Base-by-base conservation (phyloP, 1,140 invertebrate species). In the Zophobas atratus region DNA sequence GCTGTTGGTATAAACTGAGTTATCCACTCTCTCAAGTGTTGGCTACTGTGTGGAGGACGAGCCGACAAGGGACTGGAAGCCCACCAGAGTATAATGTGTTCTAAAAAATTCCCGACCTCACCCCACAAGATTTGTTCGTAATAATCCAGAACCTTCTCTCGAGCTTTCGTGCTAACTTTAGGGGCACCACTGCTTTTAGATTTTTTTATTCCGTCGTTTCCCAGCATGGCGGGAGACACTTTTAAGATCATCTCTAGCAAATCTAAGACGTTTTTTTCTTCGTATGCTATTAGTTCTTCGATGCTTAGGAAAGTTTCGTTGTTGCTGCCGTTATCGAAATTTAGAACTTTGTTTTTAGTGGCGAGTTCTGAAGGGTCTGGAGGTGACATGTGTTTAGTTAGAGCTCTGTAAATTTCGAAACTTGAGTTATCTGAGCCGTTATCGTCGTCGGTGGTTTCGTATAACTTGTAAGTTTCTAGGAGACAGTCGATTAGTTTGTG, bases 31-130 rank as follows among this genome's bases (percentile, higher is more conserved):
- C 91, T 86, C 67, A 93, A 89, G 84, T 92, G 92, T 81, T 94
- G 90, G 82, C 92, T 92, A 32, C 92, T 90, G 74, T 90, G 90
- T 8, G 92, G 90, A 70, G 91, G 89, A 77, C 91, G 89, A 46
- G 89, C 89, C 32, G 92, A 91, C 2, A 94, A 87, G 0, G 92
- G 91, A 76, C 90, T 91, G 0, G 90, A 85, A 2, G 92, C 92
- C 93, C 93, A 95, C 94, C 93, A 95, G 0, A 95, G 86, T n/a
- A 95, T 87, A 2, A 94, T 91, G 79, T 95, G 93, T 83, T 95
- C 93, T 56, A 94, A 85, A 83, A 91, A 93, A 51, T 90, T 90
- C 1, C 93, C 93, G 1, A 94, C 90, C 78, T 93, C 91, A 1
- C 91, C 91, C 94, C 93, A 95, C 20, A 93, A 83, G 2, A 90